These are phyloP conservation scores for Agonopterix heracliana DNA, from an alignment of 2,888 invertebrate species.

Conservation along the genomic window DNA sequence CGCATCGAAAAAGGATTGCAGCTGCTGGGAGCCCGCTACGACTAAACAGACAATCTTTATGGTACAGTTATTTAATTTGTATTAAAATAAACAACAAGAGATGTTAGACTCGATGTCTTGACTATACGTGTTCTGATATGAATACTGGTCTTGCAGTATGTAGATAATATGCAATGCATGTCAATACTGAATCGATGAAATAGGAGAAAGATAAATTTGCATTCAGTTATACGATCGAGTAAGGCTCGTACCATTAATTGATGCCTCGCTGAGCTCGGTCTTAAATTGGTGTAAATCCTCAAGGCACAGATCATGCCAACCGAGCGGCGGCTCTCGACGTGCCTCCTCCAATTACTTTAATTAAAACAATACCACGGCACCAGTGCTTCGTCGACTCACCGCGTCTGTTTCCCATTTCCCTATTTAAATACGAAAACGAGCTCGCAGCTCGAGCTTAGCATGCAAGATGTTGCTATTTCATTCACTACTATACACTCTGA, in stretches of 20 bases:
- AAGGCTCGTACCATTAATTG: conserved; percentile 59
- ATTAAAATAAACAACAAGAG: too few relatives aligned
- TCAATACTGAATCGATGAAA: not conserved
- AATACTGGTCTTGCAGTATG: too few relatives aligned
- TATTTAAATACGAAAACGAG: conserved; percentile 76
- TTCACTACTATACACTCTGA: conserved; percentile 45
- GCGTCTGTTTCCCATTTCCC: conserved; percentile 74
- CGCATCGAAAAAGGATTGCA: conserved; percentile 38
- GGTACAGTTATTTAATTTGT: not conserved
- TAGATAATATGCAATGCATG: too few relatives aligned
- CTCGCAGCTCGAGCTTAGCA: conserved; percentile 61
- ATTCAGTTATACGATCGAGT: conserved; percentile 36
- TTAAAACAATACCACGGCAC: conserved; percentile 69
- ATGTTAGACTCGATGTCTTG: too few relatives aligned
- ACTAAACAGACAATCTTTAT: conserved; percentile 1
- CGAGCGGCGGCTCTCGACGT: conserved; percentile 61
- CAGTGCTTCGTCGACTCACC: conserved; percentile 69
- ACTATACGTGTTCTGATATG: too few relatives aligned
- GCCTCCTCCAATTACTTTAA: conserved; percentile 76
- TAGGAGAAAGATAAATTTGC: conserved; percentile 18
- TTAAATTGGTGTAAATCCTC: conserved; percentile 74
- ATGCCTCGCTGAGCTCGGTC: conserved; percentile 59
- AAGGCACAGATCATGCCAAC: conserved; percentile 71
- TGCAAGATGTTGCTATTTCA: conserved; percentile 58
- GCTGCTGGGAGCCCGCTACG: conserved; percentile 9